Evolutionary conservation across 2,113 vertebrate species (phyloP), one percentile per base, ranked within the genome.

Genomic region (Psilopsiagon aurifrons): DNA sequence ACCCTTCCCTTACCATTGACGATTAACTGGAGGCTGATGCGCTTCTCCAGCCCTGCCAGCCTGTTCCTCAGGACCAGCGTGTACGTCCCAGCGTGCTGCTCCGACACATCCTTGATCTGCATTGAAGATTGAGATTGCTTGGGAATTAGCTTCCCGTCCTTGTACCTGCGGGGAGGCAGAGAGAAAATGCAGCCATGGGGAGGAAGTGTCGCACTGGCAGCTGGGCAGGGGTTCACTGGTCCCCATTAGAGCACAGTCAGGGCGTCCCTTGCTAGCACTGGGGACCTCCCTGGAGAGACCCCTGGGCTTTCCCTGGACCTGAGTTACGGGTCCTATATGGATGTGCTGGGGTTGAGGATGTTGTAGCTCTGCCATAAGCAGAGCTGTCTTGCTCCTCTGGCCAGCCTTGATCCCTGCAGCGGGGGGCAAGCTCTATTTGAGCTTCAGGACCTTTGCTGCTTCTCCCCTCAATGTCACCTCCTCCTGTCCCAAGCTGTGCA

Each of bases 41-140:
- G 98, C 90, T 94, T 97, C 95, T 98, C 98, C 93, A 99, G 98
- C 41, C 89, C 93, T 0, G 98, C 98, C 11, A 97, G 98, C 4
- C 91, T 97, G 97, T 99, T 99, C 96, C 95, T 98, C 89, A 99
- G 97, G 84, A 98, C 96, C 55, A 99, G 96, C 0, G 98, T 98
- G 96, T 99, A 99, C 7, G 96, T 95, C 67, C 99, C 99, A 0
- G 98, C 98, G 3, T 99, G 99, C 97, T 98, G 98, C 95, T 98
- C 98, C 3, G 97, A 98, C 82, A 99, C 98, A 69, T 99, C 99
- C 89, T 98, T 99, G 97, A 99, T 99, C 98, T 99, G 98, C 97
- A 99, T 97, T 70, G 97, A 98, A 28, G 99, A 98, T 74, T 98
- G 98, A 91, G 98, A 98, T 69, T 98, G 98, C 92, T 98, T 98